A percentile compares a stretch with the other conserved stretches of the same genome.
phyloP scores from a whole-genome alignment of 2,113 vertebrate genomes.

The Eurypyga helias region DNA sequence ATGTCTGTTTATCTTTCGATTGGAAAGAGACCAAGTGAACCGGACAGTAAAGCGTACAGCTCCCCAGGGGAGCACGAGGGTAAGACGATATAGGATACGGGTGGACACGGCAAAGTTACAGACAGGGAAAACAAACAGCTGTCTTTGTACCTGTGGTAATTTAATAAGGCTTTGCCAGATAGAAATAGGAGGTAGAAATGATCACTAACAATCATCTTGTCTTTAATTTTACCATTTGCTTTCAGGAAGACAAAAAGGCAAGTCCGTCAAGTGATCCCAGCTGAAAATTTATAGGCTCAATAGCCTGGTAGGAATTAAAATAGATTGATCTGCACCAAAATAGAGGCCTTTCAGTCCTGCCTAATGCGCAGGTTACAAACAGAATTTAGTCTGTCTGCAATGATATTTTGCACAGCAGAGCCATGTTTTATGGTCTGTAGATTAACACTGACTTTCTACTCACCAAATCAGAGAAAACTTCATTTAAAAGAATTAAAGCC shows the following conservation, averaged over 20 bases:
- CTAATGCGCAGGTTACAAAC: neutral
- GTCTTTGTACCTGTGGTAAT: neutral
- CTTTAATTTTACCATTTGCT: neutral
- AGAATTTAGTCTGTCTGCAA: neutral
- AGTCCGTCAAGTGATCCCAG: neutral
- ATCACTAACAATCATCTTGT: neutral
- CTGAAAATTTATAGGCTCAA: neutral
- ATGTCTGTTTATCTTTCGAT: neutral
- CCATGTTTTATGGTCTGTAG: neutral
- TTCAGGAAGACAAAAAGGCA: neutral
- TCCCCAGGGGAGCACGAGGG: neutral
- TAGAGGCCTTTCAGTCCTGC: neutral
- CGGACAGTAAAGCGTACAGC: neutral
- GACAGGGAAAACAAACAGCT: neutral
- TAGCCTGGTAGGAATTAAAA: neutral
- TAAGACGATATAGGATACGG: neutral
- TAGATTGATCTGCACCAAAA: neutral
- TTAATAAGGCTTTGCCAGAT: neutral
- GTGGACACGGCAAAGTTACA: neutral
- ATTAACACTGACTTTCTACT: neutral
- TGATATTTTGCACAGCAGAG: neutral
- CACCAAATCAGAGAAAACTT: neutral
- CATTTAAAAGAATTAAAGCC: neutral
- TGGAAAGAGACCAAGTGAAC: neutral
- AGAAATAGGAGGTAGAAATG: neutral